Evolutionary conservation across 2,113 vertebrate species (phyloP), one percentile per base, ranked within the genome.

Genomic region (Redunca redunca): DNA sequence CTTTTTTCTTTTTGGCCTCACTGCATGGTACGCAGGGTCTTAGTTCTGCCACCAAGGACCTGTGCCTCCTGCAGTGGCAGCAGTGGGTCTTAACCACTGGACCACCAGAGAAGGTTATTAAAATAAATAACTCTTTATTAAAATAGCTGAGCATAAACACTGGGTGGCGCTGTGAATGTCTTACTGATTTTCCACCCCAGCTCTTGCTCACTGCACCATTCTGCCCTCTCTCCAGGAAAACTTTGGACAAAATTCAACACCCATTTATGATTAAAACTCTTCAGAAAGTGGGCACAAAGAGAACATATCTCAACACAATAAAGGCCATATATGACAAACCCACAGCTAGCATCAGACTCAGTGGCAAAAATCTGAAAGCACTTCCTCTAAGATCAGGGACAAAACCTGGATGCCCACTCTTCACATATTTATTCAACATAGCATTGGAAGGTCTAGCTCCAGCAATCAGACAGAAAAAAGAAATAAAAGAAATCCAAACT

Each of bases 91-190:
- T 43, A 43, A 43, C 36, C 23, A 25, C 23, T 2, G 6, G 71
- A 77, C 71, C 6, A 43, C 36, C 36, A 43, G 12, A 43, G 23
- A 26, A 43, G 36, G 26, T 43, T 43, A 71, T 40, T 40, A 71
- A 40, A 36, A 40, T 71, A 71, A 40, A 23, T 15, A 67, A 26
- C 14, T 57, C 3, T n/a, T 16, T 86, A n/a, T 91, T 88, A 33
- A 74, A 94, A 46, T 12, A 58, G 48, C 77, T 28, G 7, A 48
- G 28, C 53, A 23, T 40, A 40, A 50, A 26, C 26, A 16, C 4
- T 48, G 53, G n/a, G 6, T 5, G 2, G 3, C 15, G 30, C 10
- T 30, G 0, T 52, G 13, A 78, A 26, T 25, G 13, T 50, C 7
- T 40, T 50, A 33, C n/a, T 81, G 52, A 28, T 81, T 84, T 46